Evolutionary conservation across 2,113 vertebrate genomes (phyloP).

Genomic region (Brachyhypopomus occidentalis): DNA sequence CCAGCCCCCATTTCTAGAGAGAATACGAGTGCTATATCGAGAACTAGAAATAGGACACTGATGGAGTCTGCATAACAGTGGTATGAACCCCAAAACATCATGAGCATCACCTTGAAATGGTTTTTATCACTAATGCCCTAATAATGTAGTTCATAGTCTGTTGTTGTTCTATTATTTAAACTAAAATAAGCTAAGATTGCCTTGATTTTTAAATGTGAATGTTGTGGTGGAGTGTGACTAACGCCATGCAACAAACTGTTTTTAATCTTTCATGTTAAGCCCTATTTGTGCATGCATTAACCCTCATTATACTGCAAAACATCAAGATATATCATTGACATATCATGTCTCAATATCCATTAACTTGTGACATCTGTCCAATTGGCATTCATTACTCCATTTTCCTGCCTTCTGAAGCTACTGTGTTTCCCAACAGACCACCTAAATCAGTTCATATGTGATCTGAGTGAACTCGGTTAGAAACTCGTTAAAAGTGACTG

Average conservation of each 20-base stretch:
- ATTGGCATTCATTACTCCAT: constrained; percentile 21
- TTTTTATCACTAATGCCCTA: not conserved
- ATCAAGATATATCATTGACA: not conserved
- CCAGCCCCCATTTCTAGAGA: constrained; percentile 48
- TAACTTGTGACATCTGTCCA: not conserved
- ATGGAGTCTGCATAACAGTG: constrained; percentile 47
- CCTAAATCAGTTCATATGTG: not conserved
- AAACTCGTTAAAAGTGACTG: not conserved
- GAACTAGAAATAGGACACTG: constrained; percentile 64
- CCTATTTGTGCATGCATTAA: not conserved
- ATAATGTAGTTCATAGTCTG: not conserved
- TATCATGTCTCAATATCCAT: not conserved
- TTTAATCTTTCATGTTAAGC: not conserved
- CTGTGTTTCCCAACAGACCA: not conserved
- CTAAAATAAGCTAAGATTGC: not conserved
- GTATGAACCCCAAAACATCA: not conserved
- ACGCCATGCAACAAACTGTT: not conserved
- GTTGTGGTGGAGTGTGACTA: not conserved
- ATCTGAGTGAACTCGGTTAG: not conserved
- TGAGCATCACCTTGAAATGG: not conserved
- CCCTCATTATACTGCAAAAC: constrained; percentile 19
- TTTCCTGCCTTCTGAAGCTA: not conserved
- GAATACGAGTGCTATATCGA: constrained; percentile 53
- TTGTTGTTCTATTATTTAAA: not conserved
- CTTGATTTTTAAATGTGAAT: not conserved